Evolutionary conservation across 2,888 invertebrate species (phyloP), one percentile per base, ranked within the genome.

Genomic region (Drosophila multiciliata): DNA sequence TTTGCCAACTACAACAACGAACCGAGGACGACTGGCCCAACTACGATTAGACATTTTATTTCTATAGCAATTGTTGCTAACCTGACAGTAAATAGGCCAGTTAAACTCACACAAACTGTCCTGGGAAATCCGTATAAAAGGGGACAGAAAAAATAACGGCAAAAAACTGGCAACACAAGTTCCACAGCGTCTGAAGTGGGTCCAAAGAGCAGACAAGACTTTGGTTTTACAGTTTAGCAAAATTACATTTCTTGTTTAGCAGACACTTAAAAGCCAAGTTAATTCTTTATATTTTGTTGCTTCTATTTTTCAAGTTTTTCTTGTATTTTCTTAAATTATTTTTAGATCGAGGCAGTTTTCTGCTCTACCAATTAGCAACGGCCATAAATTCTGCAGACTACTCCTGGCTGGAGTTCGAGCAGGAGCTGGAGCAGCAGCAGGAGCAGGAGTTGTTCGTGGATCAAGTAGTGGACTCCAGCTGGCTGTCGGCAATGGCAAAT

Each of bases 361-460:
- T 90, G 74, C 82, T 83, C 65, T 80, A 89, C 79, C 89, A 89
- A 89, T 89, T 89, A 85, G 90, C 90, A 53, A 58, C 54, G 78
- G 85, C 89, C 74, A 83, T 89, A 79, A 89, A 90, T 85, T 83
- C 83, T 69, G 75, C 53, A 61, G 62, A 52, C 66, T 64, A 61
- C 52, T 67, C 59, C 20, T 59, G 70, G 38, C 66, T 67, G 65
- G 68, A 61, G 38, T 20, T 54, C 54, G 72, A 53, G 33, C 48
- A 40, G 35, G 71, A 66, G 38, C 59, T 26, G 53, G 60, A 72
- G 45, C 68, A 68, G 61, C 67, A 66, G 38, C 59, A 29, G 53
- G 65, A 72, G 40, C 66, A 72, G 61, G 69, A 80, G 69, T 32
- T 73, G 52, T 23, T 63, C 53, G 62, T 69, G 55, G 75, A 69